Base-by-base conservation (phyloP, 2,797 vertebrate species). In the Acrossocheilus fasciatus region DNA sequence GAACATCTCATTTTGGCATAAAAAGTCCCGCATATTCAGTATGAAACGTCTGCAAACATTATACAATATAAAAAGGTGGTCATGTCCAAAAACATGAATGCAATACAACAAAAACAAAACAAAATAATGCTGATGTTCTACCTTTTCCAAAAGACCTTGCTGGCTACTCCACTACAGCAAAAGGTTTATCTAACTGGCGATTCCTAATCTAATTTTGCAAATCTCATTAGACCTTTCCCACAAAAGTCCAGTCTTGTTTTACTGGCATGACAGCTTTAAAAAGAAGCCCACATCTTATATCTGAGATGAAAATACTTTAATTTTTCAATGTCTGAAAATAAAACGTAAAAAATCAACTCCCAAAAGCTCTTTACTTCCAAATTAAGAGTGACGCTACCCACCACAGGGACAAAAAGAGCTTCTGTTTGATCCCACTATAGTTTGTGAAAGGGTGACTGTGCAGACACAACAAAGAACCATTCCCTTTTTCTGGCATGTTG, bases 401-500 rank as follows among this genome's bases (percentile, higher is more conserved):
- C 45, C 54, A 59, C 62, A 75, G 50, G 20, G 86, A 88, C 83
- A 88, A 89, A 91, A 83, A 39, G 87, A 74, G 91, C 90, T 90
- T 91, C 89, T 94, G 92, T 93, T 92, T 93, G 93, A 94, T 93
- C 93, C 92, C 90, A 93, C 87, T 92, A 87, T 47, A 89, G 89
- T 76, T 86, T 26, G 88, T 93, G 91, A 93, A 94, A 89, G 89
- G 87, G 90, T 92, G 92, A 92, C 91, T 94, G 93, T 87, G 86
- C 18, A 82, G 85, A 76, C 62, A 86, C 89, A 92, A 92, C 93
- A 90, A 91, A 41, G 87, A 92, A 89, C 94, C 93, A 93, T 93
- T 93, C 90, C 91, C 91, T 91, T 93, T 90, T 91, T 94, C 92
- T 95, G 94, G 95, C 95, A 95, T 94, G 94, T 93, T 91, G 92